Conservation (phyloP, 2,888 invertebrate species). For the Xanthostigma xanthostigma region DNA sequence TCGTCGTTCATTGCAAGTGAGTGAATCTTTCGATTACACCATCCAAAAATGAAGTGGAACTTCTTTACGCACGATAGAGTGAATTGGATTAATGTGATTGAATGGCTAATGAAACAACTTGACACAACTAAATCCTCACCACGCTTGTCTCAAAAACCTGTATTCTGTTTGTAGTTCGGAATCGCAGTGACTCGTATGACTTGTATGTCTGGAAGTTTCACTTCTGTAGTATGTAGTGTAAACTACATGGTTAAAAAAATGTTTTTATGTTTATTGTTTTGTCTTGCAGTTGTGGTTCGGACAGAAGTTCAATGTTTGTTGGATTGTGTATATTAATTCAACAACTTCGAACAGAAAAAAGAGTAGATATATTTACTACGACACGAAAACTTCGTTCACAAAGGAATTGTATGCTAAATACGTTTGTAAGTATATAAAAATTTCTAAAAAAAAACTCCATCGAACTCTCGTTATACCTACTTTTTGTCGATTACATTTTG, state of each 20-base stretch:
- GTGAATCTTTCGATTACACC: slow-evolving; percentile 8
- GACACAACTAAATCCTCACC: too few relatives aligned
- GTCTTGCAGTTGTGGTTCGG: slow-evolving; percentile 55
- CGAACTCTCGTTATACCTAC: background rate
- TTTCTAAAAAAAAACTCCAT: background rate
- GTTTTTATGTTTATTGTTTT: background rate
- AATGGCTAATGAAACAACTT: too few relatives aligned
- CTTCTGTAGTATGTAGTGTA: too few relatives aligned
- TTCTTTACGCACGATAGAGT: too few relatives aligned
- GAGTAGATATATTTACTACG: slow-evolving; percentile 74
- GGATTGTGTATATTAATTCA: slow-evolving; percentile 74
- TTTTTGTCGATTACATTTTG: background rate
- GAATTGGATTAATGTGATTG: too few relatives aligned
- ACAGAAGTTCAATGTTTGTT: slow-evolving; percentile 80
- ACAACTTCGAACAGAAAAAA: slow-evolving; percentile 68
- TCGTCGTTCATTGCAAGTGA: slow-evolving; percentile 77
- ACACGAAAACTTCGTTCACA: slow-evolving; percentile 74
- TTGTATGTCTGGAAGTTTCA: too few relatives aligned
- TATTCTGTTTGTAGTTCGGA: too few relatives aligned
- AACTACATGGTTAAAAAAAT: too few relatives aligned
- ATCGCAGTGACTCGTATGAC: too few relatives aligned
- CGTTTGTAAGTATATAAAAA: slow-evolving; percentile 46
- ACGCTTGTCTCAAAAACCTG: too few relatives aligned
- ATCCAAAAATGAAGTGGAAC: background rate
- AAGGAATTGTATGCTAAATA: slow-evolving; percentile 68